Evolutionary conservation across 1,140 invertebrate genomes (phyloP), one percentile per base, ranked within the genome.

Genomic region (Leucophenga varia): DNA sequence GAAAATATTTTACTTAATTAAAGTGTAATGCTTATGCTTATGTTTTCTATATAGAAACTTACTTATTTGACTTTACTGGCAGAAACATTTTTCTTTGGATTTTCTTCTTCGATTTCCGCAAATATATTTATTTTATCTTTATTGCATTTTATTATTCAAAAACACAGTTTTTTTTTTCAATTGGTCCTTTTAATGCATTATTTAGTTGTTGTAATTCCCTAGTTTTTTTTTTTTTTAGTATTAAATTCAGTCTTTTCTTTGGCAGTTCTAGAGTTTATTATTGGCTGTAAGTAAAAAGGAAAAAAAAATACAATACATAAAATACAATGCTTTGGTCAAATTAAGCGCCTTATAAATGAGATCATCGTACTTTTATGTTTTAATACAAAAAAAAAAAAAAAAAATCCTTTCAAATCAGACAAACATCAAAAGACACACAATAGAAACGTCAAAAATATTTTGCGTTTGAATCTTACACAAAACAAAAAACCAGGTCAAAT

Each of bases 41-140:
- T 35, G 40, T 57, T 59, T n/a, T 55, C n/a, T 3, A n/a, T n/a
- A n/a, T n/a, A n/a, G n/a, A n/a, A n/a, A 73, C 70, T 73, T 52
- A 73, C 70, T 61, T 61, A 60, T 70, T 73, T 40, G 70, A 63
- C 60, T 73, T 73, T 37, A 73, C 70, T 32, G 70, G 70, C 54
- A 73, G 38, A 72, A 72, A 73, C 70, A 73, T 73, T 55, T 49
- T 57, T 32, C 37, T 51, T 25, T 44, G 47, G 17, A 44, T 43
- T 14, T 42, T 21, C 42, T 35, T 46, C n/a, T 20, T 21, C n/a
- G 21, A 48, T 59, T 63, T 43, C 59, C 52, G 47, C 46, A 45
- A 21, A 38, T n/a, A n/a, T n/a, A n/a, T n/a, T n/a, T n/a, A n/a
- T n/a, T n/a, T n/a, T n/a, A n/a, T n/a, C n/a, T n/a, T n/a, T n/a